phyloP scores from a whole-genome alignment of 2,888 invertebrate genomes.

The Dorcus parallelipipedus region DNA sequence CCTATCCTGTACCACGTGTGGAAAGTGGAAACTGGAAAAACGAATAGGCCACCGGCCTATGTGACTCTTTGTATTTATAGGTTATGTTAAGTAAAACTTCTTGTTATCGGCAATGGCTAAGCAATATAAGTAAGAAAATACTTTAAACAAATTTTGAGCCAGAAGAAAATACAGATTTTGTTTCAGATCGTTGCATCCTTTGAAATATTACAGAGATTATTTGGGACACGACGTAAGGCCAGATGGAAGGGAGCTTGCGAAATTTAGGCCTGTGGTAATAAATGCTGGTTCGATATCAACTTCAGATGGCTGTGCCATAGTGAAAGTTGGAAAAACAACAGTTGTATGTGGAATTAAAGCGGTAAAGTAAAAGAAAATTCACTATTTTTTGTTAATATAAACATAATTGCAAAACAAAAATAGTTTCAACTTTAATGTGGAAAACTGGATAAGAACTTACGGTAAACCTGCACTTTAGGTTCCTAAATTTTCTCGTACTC shows the following conservation, averaged over 20 bases:
- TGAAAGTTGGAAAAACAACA: conserved; percentile 78
- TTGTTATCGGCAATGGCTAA: conserved; percentile 34
- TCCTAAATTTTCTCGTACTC: too few relatives aligned
- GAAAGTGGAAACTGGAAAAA: too few relatives aligned
- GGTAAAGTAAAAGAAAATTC: conserved; percentile 47
- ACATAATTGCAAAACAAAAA: too few relatives aligned
- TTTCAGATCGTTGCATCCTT: conserved; percentile 70
- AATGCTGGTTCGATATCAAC: conserved; percentile 61
- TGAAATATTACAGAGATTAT: conserved; percentile 73
- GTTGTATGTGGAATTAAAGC: conserved; percentile 84
- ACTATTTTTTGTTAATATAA: neutral
- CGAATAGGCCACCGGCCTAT: too few relatives aligned
- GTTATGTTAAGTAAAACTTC: conserved; percentile 15
- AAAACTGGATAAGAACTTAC: too few relatives aligned
- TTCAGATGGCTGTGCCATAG: conserved; percentile 73
- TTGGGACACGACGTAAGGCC: conserved; percentile 68
- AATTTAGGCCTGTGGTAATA: conserved; percentile 65
- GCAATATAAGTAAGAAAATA: conserved; percentile 40
- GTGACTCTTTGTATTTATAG: conserved; percentile 8
- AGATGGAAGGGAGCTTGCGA: conserved; percentile 71
- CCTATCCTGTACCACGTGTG: too few relatives aligned
- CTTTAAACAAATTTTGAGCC: neutral
- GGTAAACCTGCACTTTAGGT: too few relatives aligned
- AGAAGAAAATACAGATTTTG: neutral
- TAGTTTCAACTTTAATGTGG: too few relatives aligned